phyloP scores from a whole-genome alignment of 35 echinoderm and acorn worm genomes.

The Anneissia japonica region DNA sequence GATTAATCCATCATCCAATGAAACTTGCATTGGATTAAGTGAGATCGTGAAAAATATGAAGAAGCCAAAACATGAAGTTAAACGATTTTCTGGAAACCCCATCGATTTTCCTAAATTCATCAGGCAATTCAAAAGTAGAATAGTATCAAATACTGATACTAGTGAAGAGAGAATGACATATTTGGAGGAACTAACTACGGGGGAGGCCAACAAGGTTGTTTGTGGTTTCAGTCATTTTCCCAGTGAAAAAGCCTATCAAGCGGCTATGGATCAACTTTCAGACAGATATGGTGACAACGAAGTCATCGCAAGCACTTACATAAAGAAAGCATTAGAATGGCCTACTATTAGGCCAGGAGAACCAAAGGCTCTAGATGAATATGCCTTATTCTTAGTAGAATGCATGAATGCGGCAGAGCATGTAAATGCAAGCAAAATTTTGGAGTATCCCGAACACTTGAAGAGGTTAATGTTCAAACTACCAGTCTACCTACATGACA shows the following conservation, averaged over 20 bases:
- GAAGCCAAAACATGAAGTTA: not conserved
- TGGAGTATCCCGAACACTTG: conserved; percentile 28
- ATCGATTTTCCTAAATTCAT: conserved; percentile 14
- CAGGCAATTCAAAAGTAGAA: conserved; percentile 17
- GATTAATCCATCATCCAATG: no score
- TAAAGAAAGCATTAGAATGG: conserved; percentile 23
- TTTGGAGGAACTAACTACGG: conserved; percentile 10
- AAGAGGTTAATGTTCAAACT: conserved; percentile 8
- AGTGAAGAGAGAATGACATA: conserved; percentile 12
- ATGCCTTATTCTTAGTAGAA: conserved; percentile 21
- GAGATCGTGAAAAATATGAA: not conserved
- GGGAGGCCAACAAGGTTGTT: conserved; percentile 12
- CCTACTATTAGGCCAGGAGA: conserved; percentile 14
- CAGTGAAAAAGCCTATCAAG: not conserved
- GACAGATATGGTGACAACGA: conserved; percentile 18
- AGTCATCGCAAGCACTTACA: conserved; percentile 2
- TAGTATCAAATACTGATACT: conserved; percentile 5
- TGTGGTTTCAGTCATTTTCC: not conserved
- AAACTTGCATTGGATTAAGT: no score
- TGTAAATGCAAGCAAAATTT: conserved; percentile 21
- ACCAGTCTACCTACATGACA: conserved; percentile 18
- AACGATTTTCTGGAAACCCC: conserved; percentile 9
- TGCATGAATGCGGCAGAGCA: conserved; percentile 6
- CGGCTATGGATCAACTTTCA: not conserved
- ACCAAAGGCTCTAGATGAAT: conserved; percentile 1